These are phyloP conservation scores for Atethmia centrago DNA, from an alignment of 2,888 invertebrate genomes.

Conservation along the genomic window DNA sequence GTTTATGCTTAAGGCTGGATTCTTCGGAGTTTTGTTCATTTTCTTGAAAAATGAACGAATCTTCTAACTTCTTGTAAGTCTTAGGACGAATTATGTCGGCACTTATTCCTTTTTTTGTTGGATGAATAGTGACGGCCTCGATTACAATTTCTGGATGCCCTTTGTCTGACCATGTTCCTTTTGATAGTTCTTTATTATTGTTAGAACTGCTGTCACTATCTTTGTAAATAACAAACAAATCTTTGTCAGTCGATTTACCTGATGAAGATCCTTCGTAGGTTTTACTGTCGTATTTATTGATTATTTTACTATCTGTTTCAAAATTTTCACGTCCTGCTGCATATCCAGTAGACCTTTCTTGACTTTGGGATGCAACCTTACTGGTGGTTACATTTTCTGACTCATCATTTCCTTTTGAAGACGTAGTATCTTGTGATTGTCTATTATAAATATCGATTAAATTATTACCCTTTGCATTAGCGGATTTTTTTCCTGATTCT, in stretches of 20 bases:
- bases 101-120: constrained; percentile 43
- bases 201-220: constrained; percentile 73
- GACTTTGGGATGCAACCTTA: constrained; percentile 42
- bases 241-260: constrained; percentile 72
- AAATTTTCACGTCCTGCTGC: constrained; percentile 49
- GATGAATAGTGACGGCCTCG: constrained; percentile 58
- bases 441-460: constrained; percentile 78
- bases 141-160: constrained; percentile 63
- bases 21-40: constrained; percentile 66
- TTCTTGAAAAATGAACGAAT: constrained; percentile 54
- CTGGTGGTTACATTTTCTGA: constrained; percentile 47
- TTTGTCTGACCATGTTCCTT: constrained; percentile 59
- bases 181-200: constrained; percentile 52
- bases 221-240: constrained; percentile 80
- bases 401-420: constrained; percentile 68
- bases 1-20: constrained; percentile 72
- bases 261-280: constrained; percentile 63
- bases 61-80: constrained; percentile 42
- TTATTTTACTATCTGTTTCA: constrained; percentile 53
- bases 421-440: constrained; percentile 67
- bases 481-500: constrained; percentile 34
- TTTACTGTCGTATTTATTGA: constrained; percentile 52
- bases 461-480: constrained; percentile 55
- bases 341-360: constrained; percentile 58
- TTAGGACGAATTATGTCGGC: constrained; percentile 15